Evolutionary conservation across 2,113 vertebrate genomes (phyloP).

Genomic region (Gambusia affinis): DNA sequence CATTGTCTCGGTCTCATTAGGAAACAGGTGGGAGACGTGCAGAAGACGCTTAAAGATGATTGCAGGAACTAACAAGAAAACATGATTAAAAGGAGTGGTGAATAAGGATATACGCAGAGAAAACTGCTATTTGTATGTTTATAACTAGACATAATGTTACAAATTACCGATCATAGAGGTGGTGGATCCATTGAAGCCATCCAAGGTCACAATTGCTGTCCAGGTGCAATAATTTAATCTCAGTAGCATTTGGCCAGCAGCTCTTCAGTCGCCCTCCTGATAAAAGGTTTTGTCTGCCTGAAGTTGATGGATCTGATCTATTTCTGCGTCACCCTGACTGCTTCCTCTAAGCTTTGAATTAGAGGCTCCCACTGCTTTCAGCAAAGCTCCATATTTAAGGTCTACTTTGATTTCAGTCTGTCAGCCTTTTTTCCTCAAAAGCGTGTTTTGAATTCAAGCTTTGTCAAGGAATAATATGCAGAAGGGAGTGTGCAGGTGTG

Average conservation of each 20-base stretch:
- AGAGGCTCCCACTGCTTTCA: slow-evolving; percentile 31
- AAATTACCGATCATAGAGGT: background rate
- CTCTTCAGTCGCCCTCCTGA: slow-evolving; percentile 30
- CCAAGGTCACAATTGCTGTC: slow-evolving; percentile 13
- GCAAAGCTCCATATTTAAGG: slow-evolving; percentile 25
- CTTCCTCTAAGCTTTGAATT: slow-evolving; percentile 31
- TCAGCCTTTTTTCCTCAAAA: slow-evolving; percentile 38
- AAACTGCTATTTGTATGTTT: background rate
- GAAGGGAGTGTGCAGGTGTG: background rate
- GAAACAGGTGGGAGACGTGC: background rate
- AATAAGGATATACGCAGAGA: background rate
- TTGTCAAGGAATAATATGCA: slow-evolving; percentile 6
- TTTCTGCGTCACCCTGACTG: slow-evolving; percentile 14
- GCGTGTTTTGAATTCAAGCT: slow-evolving; percentile 38
- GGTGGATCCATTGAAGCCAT: slow-evolving; percentile 25
- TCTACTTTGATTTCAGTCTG: slow-evolving; percentile 35
- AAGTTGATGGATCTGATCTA: slow-evolving; percentile 50
- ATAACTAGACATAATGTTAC: background rate
- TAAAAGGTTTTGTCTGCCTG: slow-evolving; percentile 47
- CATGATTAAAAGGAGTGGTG: background rate
- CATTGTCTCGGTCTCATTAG: background rate
- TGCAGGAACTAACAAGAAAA: background rate
- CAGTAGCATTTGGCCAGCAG: slow-evolving; percentile 42
- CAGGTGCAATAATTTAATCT: slow-evolving; percentile 55
- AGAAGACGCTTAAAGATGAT: background rate